Conservation (phyloP, 2,888 invertebrate species). For the Penaeus monodon region DNA sequence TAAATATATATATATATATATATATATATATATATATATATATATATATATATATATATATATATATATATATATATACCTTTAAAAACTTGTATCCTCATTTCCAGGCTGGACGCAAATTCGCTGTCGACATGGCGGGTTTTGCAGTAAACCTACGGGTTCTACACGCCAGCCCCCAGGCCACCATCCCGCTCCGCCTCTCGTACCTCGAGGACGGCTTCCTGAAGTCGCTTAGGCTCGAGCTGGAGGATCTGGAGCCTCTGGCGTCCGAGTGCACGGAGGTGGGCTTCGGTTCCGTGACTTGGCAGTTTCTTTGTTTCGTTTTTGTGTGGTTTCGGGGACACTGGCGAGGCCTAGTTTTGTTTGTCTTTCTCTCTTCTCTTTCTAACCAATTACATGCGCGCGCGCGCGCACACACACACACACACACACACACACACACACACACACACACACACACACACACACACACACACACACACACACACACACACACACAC, state of each 20-base stretch:
- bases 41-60: slow-evolving; percentile 7
- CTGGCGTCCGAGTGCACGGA: slow-evolving; percentile 80
- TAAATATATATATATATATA: too few relatives aligned
- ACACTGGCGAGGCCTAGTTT: too few relatives aligned
- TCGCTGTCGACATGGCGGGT: slow-evolving; percentile 87
- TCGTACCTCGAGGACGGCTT: slow-evolving; percentile 86
- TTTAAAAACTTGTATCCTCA: too few relatives aligned
- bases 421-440: neutral
- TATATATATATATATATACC: neutral
- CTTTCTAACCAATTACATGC: too few relatives aligned
- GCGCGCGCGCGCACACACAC: neutral
- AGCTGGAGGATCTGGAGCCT: slow-evolving; percentile 79
- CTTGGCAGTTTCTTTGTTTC: too few relatives aligned
- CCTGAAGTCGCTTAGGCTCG: slow-evolving; percentile 78
- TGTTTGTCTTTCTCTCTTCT: neutral
- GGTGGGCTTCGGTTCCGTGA: slow-evolving; percentile 67
- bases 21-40: neutral
- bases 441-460: neutral
- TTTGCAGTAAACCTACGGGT: slow-evolving; percentile 80
- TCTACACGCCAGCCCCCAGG: slow-evolving; percentile 69
- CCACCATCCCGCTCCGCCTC: slow-evolving; percentile 79
- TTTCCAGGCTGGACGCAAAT: slow-evolving; percentile 77
- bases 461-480: neutral
- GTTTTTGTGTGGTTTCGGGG: too few relatives aligned
- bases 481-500: neutral